Percentiles rank a stretch among this genome's conserved stretches.
phyloP scores from a whole-genome alignment of 2,113 vertebrate species.

The Chroicocephalus ridibundus region DNA sequence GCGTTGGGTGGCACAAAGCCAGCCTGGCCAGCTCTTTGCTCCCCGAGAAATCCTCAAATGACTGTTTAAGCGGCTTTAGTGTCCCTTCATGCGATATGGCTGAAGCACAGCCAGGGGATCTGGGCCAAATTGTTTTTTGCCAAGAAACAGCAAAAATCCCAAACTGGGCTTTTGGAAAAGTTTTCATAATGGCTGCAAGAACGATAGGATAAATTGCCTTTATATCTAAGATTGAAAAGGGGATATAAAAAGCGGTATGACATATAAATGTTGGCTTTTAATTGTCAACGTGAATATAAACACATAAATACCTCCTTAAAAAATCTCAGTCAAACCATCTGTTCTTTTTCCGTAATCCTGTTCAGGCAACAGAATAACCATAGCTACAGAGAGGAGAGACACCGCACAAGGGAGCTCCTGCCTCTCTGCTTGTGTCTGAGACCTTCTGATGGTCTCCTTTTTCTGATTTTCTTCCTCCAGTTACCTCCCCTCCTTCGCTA shows the following conservation, averaged over 20 bases:
- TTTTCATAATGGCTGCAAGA: not conserved
- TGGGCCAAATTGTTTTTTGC: not conserved
- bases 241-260: not conserved
- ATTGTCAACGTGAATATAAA: conserved; percentile 36
- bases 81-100: not conserved
- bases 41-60: not conserved
- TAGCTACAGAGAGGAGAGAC: not conserved
- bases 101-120: conserved; percentile 8
- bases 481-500: not conserved
- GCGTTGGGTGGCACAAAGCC: not conserved
- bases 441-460: not conserved
- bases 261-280: not conserved
- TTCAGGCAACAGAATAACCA: not conserved
- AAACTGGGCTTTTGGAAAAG: not conserved
- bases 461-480: not conserved
- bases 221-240: not conserved
- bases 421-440: not conserved
- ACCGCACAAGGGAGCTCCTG: not conserved
- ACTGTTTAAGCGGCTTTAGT: not conserved
- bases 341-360: not conserved
- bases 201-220: not conserved
- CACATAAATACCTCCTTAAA: conserved; percentile 24
- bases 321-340: conserved; percentile 1
- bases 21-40: not conserved
- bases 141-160: not conserved